These are phyloP conservation scores for Rhodinocichla rosea DNA, from an alignment of 2,113 vertebrate genomes.

Conservation along the genomic window DNA sequence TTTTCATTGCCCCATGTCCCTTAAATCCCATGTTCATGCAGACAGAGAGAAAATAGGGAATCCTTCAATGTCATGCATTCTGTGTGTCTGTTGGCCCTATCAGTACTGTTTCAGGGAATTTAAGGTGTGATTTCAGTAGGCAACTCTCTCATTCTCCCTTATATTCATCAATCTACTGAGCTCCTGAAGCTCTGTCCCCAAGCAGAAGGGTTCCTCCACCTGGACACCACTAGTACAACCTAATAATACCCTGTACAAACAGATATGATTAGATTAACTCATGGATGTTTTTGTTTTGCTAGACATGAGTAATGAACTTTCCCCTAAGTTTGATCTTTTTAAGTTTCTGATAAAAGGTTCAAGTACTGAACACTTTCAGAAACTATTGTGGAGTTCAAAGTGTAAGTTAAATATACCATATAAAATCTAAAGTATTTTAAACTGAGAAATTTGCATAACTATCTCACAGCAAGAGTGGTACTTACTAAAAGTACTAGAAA, in stretches of 20 bases:
- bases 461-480: not conserved
- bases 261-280: not conserved
- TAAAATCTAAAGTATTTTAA: conserved; percentile 15
- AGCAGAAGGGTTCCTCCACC: not conserved
- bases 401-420: not conserved
- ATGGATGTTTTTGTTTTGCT: not conserved
- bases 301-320: not conserved
- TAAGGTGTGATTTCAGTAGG: not conserved
- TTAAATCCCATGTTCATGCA: not conserved
- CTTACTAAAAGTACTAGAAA: not conserved
- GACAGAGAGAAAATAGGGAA: not conserved
- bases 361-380: not conserved
- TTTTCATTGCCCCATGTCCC: not conserved
- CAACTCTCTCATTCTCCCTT: not conserved
- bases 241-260: not conserved
- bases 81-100: not conserved
- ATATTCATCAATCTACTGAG: not conserved
- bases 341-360: not conserved
- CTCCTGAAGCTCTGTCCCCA: not conserved
- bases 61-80: not conserved
- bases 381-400: conserved; percentile 5
- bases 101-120: not conserved
- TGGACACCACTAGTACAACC: not conserved
- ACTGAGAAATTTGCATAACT: not conserved
- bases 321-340: not conserved